Percentiles rank a stretch among this genome's conserved stretches.
phyloP scores from a whole-genome alignment of 37 sponge, comb jelly and placozoan species.

The Bolinopsis microptera region DNA sequence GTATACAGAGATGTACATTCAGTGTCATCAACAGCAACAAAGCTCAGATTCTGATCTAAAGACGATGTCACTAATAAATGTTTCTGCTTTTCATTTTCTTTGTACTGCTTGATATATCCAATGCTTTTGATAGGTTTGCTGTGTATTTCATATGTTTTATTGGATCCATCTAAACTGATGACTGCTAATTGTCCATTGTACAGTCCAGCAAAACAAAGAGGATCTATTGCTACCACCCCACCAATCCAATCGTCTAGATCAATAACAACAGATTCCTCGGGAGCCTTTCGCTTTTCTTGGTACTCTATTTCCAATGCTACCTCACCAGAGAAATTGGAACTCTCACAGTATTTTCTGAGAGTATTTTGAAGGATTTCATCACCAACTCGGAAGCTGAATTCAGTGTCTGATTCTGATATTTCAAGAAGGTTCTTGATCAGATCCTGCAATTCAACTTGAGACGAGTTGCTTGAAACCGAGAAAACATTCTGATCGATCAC shows the following conservation, averaged over 20 bases:
- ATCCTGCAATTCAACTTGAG: slow-evolving; percentile 22
- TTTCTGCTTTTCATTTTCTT: neutral
- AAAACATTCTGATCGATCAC: slow-evolving; percentile 50
- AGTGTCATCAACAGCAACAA: neutral
- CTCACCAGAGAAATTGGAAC: slow-evolving; percentile 29
- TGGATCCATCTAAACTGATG: neutral
- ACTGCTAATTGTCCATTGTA: slow-evolving; percentile 50
- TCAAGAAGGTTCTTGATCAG: slow-evolving; percentile 42
- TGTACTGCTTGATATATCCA: neutral
- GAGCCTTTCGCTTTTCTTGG: neutral
- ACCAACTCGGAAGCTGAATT: slow-evolving; percentile 18
- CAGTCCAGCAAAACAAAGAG: neutral
- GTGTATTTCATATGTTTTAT: neutral
- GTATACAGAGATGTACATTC: neutral
- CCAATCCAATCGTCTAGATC: slow-evolving; percentile 38
- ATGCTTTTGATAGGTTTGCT: slow-evolving; percentile 36
- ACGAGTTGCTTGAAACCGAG: neutral
- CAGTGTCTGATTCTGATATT: neutral
- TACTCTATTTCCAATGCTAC: neutral
- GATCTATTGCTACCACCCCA: neutral
- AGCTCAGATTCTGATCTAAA: slow-evolving; percentile 19
- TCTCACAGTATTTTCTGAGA: slow-evolving; percentile 36
- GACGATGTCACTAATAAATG: neutral
- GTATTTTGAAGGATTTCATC: slow-evolving; percentile 21
- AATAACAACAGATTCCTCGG: neutral